Percentiles rank a stretch among this genome's conserved stretches.
phyloP scores from a whole-genome alignment of 37 sponge, comb jelly and placozoan genomes.

The Chondrilla cf. caribensis region DNA sequence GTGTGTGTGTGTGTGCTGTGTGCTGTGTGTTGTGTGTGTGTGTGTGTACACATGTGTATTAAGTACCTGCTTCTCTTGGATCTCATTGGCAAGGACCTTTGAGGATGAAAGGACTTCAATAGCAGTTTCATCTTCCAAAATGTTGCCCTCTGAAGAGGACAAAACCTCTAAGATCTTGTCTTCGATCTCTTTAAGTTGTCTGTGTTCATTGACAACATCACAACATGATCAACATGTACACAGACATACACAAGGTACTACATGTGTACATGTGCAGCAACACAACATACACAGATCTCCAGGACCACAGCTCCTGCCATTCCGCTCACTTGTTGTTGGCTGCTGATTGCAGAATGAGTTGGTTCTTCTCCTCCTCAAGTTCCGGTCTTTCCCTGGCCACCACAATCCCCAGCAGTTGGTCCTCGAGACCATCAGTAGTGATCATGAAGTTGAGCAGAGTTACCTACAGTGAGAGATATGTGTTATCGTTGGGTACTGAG shows the following conservation, averaged over 20 bases:
- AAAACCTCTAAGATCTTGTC: constrained; percentile 99
- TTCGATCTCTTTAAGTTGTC: constrained; percentile 96
- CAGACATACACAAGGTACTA: neutral
- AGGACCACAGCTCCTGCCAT: no score
- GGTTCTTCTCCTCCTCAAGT: constrained; percentile 96
- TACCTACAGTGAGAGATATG: constrained; percentile 46
- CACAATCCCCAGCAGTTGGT: constrained; percentile 98
- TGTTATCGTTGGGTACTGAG: no score
- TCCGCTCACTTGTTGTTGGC: constrained; percentile 74
- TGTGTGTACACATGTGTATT: neutral
- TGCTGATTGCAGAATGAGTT: constrained; percentile 88
- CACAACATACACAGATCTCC: no score
- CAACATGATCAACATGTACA: neutral
- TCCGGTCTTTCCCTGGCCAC: constrained; percentile 96
- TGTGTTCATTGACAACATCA: neutral
- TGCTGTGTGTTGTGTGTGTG: constrained; percentile 12
- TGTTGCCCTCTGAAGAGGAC: constrained; percentile 94
- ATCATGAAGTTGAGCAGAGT: constrained; percentile 99
- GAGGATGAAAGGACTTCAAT: constrained; percentile 97
- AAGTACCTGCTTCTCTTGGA: constrained; percentile 89
- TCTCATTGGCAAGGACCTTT: constrained; percentile 96
- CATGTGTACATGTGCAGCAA: neutral
- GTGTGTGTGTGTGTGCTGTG: no score
- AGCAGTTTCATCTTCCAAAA: constrained; percentile 97
- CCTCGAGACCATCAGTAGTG: constrained; percentile 95